Base-by-base conservation (phyloP, 2,797 vertebrate genomes). In the Hirundo rustica region DNA sequence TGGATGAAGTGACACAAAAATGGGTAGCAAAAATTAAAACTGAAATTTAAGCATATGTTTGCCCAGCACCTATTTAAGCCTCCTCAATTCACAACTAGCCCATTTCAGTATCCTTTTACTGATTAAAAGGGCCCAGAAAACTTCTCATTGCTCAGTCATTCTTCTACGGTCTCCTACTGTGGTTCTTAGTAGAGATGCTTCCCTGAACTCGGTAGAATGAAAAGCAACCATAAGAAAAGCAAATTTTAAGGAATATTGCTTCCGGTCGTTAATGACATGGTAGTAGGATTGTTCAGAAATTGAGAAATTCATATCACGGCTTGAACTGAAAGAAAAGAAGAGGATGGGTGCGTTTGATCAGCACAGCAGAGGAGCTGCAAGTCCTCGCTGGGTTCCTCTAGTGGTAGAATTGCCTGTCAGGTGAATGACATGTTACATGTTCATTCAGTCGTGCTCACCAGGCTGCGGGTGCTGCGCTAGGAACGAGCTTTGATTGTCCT, bases 381-480 rank as follows among this genome's bases (percentile, higher is more conserved):
- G 44, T 20, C 42, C 29, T 62, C 5, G 2, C 20, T 48, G 10
- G 14, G 18, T n/a, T 84, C 42, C 48, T 83, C 50, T 23, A n/a
- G 77, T 6, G 9, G 27, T 47, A 44, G 58, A 68, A 68, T 16
- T 75, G 6, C 23, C 38, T 65, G 11, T 25, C 61, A 67, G 20
- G 17, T 18, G 26, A 40, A 32, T 6, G 36, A 70, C 32, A 13
- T 0, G 0, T 27, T 62, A 25, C 11, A 3, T 30, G 16, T 18
- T 47, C 40, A 32, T 70, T 50, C 20, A 55, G 22, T 32, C 3
- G 4, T 21, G 34, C 30, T 23, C 21, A 40, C 13, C 22, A 62
- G 27, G 38, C 68, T 89, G 42, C 36, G 83, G 38, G 7, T 16
- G 11, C 16, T 61, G 13, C 18, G 19, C 7, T 68, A n/a, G 0